Base-by-base conservation (phyloP, 2,113 vertebrate species). In the Halichoerus grypus region DNA sequence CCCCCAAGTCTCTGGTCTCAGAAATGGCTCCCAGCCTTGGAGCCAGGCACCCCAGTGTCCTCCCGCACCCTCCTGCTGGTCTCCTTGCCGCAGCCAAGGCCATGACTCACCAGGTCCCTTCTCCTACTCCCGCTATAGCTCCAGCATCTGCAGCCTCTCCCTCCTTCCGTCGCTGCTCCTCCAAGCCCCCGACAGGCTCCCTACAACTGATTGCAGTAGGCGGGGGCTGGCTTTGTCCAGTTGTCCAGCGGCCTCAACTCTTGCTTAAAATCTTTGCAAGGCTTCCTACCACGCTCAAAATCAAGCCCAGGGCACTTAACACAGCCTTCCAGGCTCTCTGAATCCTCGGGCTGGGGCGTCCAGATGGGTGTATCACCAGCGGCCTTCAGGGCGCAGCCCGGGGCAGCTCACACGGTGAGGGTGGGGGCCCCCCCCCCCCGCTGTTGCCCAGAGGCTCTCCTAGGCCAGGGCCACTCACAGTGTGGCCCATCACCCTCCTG, bases 241-340 rank as follows among this genome's bases (percentile, higher is more conserved):
- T 8, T 4, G 8, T 14, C 79, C 7, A 6, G 4, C 4, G 33
- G 74, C 63, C 85, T 92, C 63, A 12, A 26, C 71, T 53, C 81
- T n/a, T 21, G 19, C 88, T 93, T 84, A 53, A n/a, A n/a, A 2
- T 79, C 49, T 91, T 53, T 84, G 95, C 51, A 21, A 80, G 89
- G 24, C 53, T 31, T 57, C 76, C 83, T 33, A 19, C 1, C 13
- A 3, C 4, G 72, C 69, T 88, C 89, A 79, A 19, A 49, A 21
- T 22, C 21, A 86, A 91, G 81, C 53, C 76, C 76, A 15, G n/a
- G 13, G 39, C 72, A 19, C 81, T 88, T 0, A 22, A 81, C 49
- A 3, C 0, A 0, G 31, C 19, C 57, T 51, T 63, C 12, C 33
- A 46, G 24, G 14, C 46, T 53, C 46, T 63, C 55, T 39, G 4